Percentiles rank a stretch among this genome's conserved stretches.
These are phyloP conservation scores for Epsilonema sp. DNA, from an alignment of 2,888 invertebrate species.

Conservation along the genomic window DNA sequence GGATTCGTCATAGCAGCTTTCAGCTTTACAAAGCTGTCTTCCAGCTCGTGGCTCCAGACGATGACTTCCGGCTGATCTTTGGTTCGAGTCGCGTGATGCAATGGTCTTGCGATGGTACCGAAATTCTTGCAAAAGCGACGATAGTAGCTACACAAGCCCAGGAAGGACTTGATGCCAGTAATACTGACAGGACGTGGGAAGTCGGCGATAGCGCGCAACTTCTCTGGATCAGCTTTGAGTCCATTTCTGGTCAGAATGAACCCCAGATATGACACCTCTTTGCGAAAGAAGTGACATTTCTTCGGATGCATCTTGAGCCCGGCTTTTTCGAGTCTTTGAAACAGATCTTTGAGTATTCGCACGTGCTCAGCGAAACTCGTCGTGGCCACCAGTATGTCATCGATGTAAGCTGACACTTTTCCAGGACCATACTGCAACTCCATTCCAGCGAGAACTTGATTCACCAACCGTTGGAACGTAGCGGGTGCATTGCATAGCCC, in stretches of 20 bases:
- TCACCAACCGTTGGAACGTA: neutral
- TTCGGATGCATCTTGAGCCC: neutral
- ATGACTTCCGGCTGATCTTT: too few relatives aligned
- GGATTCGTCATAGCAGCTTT: too few relatives aligned
- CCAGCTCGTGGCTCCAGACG: too few relatives aligned
- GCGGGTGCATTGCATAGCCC: neutral
- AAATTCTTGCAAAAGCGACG: neutral
- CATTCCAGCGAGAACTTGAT: neutral
- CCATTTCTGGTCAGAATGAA: neutral
- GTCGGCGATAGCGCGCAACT: neutral
- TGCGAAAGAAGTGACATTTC: neutral
- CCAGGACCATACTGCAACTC: too few relatives aligned
- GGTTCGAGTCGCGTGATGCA: too few relatives aligned
- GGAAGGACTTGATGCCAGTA: neutral
- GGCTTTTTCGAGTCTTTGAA: neutral
- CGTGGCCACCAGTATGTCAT: neutral
- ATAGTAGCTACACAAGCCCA: constrained; percentile 1
- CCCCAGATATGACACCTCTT: neutral
- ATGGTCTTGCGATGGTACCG: neutral
- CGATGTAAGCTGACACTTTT: too few relatives aligned
- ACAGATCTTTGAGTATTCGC: neutral
- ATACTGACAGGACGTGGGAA: neutral
- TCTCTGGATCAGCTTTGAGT: neutral
- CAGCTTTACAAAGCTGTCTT: too few relatives aligned
- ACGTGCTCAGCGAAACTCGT: neutral